Evolutionary conservation across 2,888 invertebrate genomes (phyloP).

Genomic region (Spatulosminthurus flaviceps): DNA sequence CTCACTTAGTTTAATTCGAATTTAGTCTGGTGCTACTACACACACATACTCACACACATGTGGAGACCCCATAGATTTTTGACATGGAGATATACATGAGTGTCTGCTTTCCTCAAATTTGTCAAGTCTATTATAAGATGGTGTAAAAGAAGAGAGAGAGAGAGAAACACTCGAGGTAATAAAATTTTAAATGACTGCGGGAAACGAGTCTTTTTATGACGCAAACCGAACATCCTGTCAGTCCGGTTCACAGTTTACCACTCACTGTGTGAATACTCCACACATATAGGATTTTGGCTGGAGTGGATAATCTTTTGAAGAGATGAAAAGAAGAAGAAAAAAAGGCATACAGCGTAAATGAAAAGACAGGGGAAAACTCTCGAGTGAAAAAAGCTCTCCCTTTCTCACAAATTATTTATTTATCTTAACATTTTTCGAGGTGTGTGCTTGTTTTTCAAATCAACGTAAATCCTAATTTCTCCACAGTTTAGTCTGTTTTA

Average conservation of each 20-base stretch:
- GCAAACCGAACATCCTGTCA: conserved; percentile 18
- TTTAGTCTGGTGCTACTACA: too few species aligned
- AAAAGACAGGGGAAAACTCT: too few species aligned
- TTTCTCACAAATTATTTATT: conserved; percentile 18
- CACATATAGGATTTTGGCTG: neutral
- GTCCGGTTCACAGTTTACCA: conserved; percentile 18
- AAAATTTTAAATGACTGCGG: conserved; percentile 24
- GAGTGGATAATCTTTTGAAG: conserved; percentile 15
- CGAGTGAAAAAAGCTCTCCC: neutral
- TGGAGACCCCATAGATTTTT: too few species aligned
- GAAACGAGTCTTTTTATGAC: conserved; percentile 27
- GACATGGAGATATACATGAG: too few species aligned
- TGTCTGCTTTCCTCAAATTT: neutral
- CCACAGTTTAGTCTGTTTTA: conserved; percentile 14
- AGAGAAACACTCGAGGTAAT: conserved; percentile 13
- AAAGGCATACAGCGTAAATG: neutral
- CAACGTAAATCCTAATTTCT: conserved; percentile 18
- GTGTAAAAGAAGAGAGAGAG: conserved; percentile 2
- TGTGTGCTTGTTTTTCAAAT: conserved; percentile 9
- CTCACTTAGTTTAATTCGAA: too few species aligned
- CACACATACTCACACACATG: too few species aligned
- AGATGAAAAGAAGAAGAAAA: neutral
- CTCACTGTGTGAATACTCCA: neutral
- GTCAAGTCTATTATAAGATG: neutral
- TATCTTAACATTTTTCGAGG: conserved; percentile 12